phyloP scores from a whole-genome alignment of 2,113 vertebrate genomes.

The Ramphastos sulfuratus region DNA sequence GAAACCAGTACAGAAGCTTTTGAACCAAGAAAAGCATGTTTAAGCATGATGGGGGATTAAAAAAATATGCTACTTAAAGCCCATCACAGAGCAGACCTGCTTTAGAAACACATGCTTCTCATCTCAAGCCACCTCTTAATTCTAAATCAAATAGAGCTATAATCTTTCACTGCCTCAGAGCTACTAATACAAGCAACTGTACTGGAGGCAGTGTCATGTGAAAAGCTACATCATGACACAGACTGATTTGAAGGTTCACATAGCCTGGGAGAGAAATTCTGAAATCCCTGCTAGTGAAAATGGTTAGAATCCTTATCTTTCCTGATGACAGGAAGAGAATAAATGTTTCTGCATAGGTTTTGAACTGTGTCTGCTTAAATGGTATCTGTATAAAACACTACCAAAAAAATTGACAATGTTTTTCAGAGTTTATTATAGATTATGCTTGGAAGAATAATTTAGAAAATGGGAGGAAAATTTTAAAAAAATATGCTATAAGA shows the following conservation, averaged over 20 bases:
- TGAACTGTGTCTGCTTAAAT: neutral
- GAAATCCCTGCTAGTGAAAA: neutral
- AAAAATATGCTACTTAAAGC: neutral
- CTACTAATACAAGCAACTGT: neutral
- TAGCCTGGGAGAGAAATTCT: neutral
- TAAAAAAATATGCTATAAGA: neutral
- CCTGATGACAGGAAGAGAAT: neutral
- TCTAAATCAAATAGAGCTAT: neutral
- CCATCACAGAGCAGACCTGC: neutral
- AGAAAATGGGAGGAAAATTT: neutral
- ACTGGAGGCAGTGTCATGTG: neutral
- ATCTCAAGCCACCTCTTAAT: neutral
- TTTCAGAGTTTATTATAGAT: neutral
- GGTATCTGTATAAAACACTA: neutral
- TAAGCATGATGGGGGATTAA: neutral
- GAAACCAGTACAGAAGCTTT: neutral
- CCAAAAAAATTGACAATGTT: neutral
- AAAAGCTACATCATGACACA: neutral
- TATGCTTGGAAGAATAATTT: neutral
- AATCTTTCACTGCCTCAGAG: neutral
- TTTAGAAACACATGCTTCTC: neutral
- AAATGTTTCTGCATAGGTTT: neutral
- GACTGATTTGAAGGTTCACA: neutral
- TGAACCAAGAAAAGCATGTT: neutral
- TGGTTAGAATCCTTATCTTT: neutral